phyloP scores from a whole-genome alignment of 2,888 invertebrate species.

The Creontiades dilutus region DNA sequence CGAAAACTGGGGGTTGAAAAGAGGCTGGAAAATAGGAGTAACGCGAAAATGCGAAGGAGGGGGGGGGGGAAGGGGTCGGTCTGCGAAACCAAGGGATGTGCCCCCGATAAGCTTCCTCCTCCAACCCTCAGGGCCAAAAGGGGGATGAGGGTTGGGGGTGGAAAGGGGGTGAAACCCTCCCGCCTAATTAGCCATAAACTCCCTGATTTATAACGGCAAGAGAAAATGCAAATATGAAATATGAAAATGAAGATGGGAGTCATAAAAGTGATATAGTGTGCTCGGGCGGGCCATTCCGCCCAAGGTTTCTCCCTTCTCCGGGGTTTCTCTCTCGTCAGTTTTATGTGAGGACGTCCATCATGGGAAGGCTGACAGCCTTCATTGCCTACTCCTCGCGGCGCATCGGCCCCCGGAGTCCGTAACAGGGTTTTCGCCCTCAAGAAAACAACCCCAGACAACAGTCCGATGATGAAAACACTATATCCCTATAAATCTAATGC shows the following conservation, averaged over 20 bases:
- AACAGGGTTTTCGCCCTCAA: conserved; percentile 62
- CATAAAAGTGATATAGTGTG: conserved; percentile 89
- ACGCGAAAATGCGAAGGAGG: not conserved
- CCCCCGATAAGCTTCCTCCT: conserved; percentile 73
- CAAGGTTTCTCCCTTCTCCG: conserved; percentile 80
- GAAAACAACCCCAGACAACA: conserved; percentile 73
- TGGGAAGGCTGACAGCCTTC: conserved; percentile 83
- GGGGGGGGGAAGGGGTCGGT: conserved; percentile 43
- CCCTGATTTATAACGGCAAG: conserved; percentile 82
- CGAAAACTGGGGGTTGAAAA: conserved; percentile 47
- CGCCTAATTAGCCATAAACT: conserved; percentile 84
- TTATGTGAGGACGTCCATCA: conserved; percentile 87
- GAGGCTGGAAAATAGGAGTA: conserved; percentile 47
- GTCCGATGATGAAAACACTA: conserved; percentile 75
- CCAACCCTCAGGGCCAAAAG: conserved; percentile 56
- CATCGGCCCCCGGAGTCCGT: conserved; percentile 60
- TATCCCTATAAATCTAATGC: conserved; percentile 75
- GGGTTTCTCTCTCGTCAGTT: conserved; percentile 87
- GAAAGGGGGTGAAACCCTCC: conserved; percentile 22
- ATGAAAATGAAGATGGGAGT: conserved; percentile 86
- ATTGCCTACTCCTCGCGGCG: conserved; percentile 78
- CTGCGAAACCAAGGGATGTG: conserved; percentile 74
- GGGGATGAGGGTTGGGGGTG: not conserved
- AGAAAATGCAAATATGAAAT: conserved; percentile 80
- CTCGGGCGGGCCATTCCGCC: conserved; percentile 87